Percentiles rank a stretch among this genome's conserved stretches.
phyloP scores from a whole-genome alignment of 1,140 invertebrate genomes.

The Holcopasites calliopsidis region DNA sequence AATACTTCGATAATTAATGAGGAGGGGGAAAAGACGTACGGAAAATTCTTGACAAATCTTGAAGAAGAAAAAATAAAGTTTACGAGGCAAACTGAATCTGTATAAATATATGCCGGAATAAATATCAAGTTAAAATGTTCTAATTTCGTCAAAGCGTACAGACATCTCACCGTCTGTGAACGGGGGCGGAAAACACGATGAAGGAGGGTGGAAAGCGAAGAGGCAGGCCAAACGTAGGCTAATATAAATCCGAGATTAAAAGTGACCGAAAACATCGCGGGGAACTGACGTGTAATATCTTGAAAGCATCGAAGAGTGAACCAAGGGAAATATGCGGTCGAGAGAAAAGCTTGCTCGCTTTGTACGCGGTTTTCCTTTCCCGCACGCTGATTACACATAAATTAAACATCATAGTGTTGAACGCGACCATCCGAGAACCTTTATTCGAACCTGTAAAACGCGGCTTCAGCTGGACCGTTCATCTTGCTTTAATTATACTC shows the following conservation, averaged over 20 bases:
- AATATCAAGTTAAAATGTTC: too few relatives aligned
- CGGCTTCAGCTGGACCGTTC: background rate
- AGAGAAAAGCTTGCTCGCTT: background rate
- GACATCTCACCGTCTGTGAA: too few relatives aligned
- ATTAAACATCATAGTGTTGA: conserved; percentile 44
- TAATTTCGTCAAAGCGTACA: too few relatives aligned
- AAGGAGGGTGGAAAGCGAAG: conserved; percentile 12
- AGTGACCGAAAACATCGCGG: conserved; percentile 55
- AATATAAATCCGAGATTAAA: conserved; percentile 64
- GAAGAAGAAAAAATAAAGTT: too few relatives aligned
- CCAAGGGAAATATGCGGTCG: conserved; percentile 11
- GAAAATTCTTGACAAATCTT: background rate
- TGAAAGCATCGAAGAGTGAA: conserved; percentile 55
- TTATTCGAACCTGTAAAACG: conserved; percentile 4
- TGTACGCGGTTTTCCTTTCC: background rate
- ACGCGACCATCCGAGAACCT: background rate
- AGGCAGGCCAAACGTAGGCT: conserved; percentile 10
- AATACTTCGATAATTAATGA: too few relatives aligned
- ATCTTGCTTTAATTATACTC: conserved; percentile 30
- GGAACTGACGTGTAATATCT: conserved; percentile 55
- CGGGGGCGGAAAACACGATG: background rate
- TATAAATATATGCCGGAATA: too few relatives aligned
- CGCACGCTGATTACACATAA: conserved; percentile 47
- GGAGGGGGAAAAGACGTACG: background rate
- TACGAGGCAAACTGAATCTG: too few relatives aligned